phyloP scores from a whole-genome alignment of 2,113 vertebrate species.

The Daubentonia madagascariensis region DNA sequence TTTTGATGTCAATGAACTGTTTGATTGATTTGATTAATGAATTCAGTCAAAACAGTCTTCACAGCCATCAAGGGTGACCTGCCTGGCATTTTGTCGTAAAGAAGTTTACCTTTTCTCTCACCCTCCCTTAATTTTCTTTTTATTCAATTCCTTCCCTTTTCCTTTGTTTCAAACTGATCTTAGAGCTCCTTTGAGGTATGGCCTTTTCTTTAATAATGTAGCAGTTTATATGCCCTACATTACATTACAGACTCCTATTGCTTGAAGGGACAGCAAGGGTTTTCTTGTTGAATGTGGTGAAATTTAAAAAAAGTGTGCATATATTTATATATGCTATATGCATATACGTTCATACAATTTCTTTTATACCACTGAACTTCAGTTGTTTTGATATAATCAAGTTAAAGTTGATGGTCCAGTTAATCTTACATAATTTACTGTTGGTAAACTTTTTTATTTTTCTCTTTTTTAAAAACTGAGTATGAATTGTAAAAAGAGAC shows the following conservation, averaged over 20 bases:
- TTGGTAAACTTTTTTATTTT: not conserved
- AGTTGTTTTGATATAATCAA: conserved; percentile 26
- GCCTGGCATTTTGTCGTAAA: not conserved
- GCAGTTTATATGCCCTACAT: not conserved
- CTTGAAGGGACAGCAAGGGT: not conserved
- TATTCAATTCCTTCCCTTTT: not conserved
- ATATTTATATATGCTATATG: not conserved
- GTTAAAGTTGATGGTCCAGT: conserved; percentile 3
- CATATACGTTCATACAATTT: not conserved
- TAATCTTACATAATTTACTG: conserved; percentile 34
- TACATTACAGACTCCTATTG: not conserved
- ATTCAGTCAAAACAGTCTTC: not conserved
- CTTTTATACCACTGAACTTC: not conserved
- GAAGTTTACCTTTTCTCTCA: not conserved
- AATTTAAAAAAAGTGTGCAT: not conserved
- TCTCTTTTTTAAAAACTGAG: not conserved
- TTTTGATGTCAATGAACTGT: conserved; percentile 15
- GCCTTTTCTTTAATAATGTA: not conserved
- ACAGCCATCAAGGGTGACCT: not conserved
- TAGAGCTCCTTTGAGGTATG: not conserved
- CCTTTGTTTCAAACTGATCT: conserved; percentile 10
- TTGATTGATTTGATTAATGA: conserved; percentile 50
- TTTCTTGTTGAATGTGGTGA: not conserved
- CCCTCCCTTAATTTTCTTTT: not conserved
- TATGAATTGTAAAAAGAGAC: conserved; percentile 17